phyloP scores from a whole-genome alignment of 2,113 vertebrate genomes.

The Xiphophorus hellerii region DNA sequence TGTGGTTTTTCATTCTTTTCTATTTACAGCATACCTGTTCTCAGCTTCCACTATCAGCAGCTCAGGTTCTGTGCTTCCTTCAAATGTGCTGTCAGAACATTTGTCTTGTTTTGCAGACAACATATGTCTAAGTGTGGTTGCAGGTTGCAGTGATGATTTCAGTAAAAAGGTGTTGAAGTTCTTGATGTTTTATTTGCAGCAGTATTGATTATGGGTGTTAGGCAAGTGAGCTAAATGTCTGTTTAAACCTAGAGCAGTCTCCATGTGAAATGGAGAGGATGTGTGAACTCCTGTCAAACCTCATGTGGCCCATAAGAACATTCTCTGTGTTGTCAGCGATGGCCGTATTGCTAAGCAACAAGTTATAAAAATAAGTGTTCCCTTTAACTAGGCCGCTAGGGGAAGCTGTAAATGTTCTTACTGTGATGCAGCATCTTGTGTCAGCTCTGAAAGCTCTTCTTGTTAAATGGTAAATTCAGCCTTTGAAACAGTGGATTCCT shows the following conservation, averaged over 20 bases:
- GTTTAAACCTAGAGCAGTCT: background rate
- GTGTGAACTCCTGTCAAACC: conserved; percentile 13
- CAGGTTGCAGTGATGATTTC: background rate
- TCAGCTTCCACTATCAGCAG: background rate
- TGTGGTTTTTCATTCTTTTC: conserved; percentile 7
- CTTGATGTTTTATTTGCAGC: background rate
- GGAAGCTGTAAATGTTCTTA: background rate
- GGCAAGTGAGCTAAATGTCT: conserved; percentile 1
- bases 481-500: background rate
- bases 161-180: background rate
- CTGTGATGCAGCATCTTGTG: background rate
- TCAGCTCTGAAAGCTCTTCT: background rate
- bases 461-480: background rate
- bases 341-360: conserved; percentile 16
- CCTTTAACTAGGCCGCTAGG: background rate
- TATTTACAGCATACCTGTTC: background rate
- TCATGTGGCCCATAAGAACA: background rate
- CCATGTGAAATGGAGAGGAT: background rate
- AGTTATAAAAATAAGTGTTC: background rate
- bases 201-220: background rate
- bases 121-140: background rate
- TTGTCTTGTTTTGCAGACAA: background rate
- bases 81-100: background rate
- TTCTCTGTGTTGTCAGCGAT: background rate
- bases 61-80: background rate